Evolutionary conservation across 2,113 vertebrate species (phyloP).

Genomic region (Oceanites oceanicus): DNA sequence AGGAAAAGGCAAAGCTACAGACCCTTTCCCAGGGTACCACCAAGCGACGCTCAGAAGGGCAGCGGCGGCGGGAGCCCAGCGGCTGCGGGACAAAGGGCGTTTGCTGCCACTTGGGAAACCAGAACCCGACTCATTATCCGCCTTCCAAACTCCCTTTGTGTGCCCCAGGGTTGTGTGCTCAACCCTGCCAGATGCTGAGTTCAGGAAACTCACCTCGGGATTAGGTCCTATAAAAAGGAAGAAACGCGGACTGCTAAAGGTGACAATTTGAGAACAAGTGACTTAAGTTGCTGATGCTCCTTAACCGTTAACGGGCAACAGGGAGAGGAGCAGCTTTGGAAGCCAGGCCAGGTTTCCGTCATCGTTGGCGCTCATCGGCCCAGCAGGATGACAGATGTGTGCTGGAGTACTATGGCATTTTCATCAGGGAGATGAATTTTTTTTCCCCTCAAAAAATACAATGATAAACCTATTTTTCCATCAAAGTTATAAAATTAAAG

Average conservation of each 20-base stretch:
- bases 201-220: not conserved
- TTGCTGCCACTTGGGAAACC: not conserved
- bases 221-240: not conserved
- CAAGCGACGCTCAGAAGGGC: too few relatives aligned
- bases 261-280: not conserved
- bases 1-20: not conserved
- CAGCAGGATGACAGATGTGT: not conserved
- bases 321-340: not conserved
- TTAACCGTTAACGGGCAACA: not conserved
- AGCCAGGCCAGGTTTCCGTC: not conserved
- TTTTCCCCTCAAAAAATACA: not conserved
- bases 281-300: not conserved
- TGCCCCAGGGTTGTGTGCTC: too few relatives aligned
- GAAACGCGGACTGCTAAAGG: not conserved
- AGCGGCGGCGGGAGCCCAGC: not conserved
- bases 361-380: not conserved
- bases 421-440: not conserved
- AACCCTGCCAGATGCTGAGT: not conserved
- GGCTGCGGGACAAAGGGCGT: not conserved
- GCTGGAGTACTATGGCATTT: not conserved
- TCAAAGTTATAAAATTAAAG: not conserved
- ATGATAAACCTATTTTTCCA: not conserved
- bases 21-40: not conserved
- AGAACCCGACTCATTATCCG: not conserved
- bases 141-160: fast-evolving